Base-by-base conservation (phyloP, 2,113 vertebrate genomes). In the Ophiodon elongatus region DNA sequence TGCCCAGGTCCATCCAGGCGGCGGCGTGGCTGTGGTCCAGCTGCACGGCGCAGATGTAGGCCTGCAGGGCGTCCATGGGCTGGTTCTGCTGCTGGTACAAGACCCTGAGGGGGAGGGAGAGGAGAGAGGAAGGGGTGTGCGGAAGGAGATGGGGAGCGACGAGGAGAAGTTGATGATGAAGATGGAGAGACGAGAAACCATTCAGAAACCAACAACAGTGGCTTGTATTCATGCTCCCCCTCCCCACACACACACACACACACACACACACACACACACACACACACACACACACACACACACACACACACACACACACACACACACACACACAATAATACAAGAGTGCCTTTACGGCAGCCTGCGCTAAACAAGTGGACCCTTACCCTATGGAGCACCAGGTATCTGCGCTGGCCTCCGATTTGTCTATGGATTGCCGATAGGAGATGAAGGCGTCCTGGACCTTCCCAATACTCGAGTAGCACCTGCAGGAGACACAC, bases 361-460 rank as follows among this genome's bases (percentile, higher is more conserved):
- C 39, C 39, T 41, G 9, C 39, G 3, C 21, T 52, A 17, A 66
- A 31, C 33, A 47, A 8, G 27, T 2, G 2, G 23, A 67, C 21
- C n/a, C 96, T 97, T 96, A 99, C 98, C 98, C 98, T 96, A 99
- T 99, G 91, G 98, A 99, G 97, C 98, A 99, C 98, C 98, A 99
- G 89, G 98, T 99, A 93, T 99, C 98, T 87, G 98, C 98, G 95
- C 98, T 99, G 94, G 98, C 98, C 96, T 99, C 98, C 70, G 98
- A 99, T 95, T 99, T 99, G 96, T 99, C 98, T 94, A 99, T 99
- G 95, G 98, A 99, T 93, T 99, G 98, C 94, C 98, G 96, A 89
- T 99, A 99, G 90, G 98, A 99, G 96, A 99, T 97, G 95, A 99
- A 99, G 90, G 98, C 98, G 96, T 99, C 98, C 96, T 99, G 98